Percentiles rank a stretch among this genome's conserved stretches.
Evolutionary conservation across 2,113 vertebrate species (phyloP).

Genomic region (Psammodynastes pulverulentus): DNA sequence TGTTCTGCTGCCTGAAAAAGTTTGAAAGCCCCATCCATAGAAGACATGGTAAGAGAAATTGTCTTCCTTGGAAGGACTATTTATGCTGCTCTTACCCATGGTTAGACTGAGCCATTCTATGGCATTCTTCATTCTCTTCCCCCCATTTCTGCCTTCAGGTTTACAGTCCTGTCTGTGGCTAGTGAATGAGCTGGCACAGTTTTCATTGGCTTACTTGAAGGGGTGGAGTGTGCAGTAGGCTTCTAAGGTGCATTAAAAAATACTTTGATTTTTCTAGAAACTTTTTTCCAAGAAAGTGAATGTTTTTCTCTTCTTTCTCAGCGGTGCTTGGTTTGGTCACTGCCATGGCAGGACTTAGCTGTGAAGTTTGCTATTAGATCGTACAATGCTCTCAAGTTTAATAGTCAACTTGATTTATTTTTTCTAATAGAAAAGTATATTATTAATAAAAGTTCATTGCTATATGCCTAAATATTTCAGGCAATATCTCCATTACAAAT

Average conservation of each 20-base stretch:
- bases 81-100: background rate
- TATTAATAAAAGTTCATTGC: background rate
- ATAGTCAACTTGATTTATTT: conserved; percentile 27
- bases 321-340: background rate
- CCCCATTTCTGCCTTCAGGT: background rate
- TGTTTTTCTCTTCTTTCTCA: background rate
- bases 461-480: background rate
- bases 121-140: background rate
- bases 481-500: background rate
- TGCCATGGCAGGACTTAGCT: background rate
- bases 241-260: background rate
- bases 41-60: background rate
- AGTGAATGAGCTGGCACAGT: background rate
- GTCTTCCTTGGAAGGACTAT: background rate
- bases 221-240: background rate
- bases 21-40: background rate
- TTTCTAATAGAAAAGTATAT: conserved; percentile 38
- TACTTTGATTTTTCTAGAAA: background rate
- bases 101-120: background rate
- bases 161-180: background rate
- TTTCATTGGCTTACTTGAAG: background rate
- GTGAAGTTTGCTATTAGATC: conserved; percentile 19
- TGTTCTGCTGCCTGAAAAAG: background rate
- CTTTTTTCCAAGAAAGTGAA: background rate
- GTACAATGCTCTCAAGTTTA: conserved; percentile 24